Conservation (phyloP, 2,888 invertebrate species). For the Bellardia bayeri region DNA sequence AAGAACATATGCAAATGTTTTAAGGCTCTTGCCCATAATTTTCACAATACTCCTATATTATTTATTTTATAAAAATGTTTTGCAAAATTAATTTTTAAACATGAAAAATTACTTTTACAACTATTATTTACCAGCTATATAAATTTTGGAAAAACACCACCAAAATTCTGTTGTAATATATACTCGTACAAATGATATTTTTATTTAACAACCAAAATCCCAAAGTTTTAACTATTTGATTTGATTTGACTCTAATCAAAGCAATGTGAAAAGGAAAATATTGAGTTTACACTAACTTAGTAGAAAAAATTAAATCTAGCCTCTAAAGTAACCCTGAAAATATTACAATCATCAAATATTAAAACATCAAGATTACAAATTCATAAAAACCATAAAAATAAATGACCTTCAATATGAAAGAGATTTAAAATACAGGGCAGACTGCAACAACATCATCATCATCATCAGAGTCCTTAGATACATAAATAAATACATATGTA, state of each 20-base stretch:
- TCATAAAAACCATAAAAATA: conserved; percentile 53
- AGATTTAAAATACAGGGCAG: conserved; percentile 53
- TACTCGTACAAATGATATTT: neutral
- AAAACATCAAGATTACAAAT: conserved; percentile 56
- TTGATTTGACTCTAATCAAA: neutral
- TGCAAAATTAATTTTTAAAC: too few species aligned
- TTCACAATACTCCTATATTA: too few species aligned
- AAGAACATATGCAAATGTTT: too few species aligned
- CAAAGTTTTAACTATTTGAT: neutral
- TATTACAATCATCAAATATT: conserved; percentile 60
- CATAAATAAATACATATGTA: neutral
- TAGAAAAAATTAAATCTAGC: neutral
- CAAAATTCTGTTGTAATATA: neutral
- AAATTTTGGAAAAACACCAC: too few species aligned
- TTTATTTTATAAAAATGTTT: too few species aligned
- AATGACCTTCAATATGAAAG: conserved; percentile 59
- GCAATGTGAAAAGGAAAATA: conserved; percentile 8
- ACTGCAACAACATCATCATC: conserved; percentile 10
- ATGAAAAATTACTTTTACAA: too few species aligned
- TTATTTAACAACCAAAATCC: neutral
- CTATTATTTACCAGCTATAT: too few species aligned
- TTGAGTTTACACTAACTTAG: neutral
- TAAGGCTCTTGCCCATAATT: too few species aligned
- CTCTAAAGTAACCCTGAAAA: conserved; percentile 52
- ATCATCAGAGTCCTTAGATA: neutral